Conservation (phyloP, 1,140 invertebrate species). For the Zaprionus nigranus region DNA sequence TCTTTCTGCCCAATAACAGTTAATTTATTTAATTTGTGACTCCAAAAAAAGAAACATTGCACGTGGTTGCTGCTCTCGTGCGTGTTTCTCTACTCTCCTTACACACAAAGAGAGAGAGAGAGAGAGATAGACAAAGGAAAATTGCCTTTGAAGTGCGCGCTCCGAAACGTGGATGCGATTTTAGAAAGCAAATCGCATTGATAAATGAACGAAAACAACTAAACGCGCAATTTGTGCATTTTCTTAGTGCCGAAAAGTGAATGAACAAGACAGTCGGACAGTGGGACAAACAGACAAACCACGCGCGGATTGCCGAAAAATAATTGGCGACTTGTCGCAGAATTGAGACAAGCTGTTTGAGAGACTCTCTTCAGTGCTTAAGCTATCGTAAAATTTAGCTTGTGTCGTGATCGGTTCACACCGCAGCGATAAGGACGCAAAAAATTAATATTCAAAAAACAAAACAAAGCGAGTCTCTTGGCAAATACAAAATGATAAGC, state of each 20-base stretch:
- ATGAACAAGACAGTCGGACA: slow-evolving; percentile 15
- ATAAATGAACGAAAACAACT: slow-evolving; percentile 31
- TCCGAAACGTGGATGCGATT: slow-evolving; percentile 34
- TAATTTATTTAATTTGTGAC: slow-evolving; percentile 58
- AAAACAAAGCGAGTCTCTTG: not conserved
- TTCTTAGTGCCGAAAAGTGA: slow-evolving; percentile 13
- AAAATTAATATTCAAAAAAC: slow-evolving; percentile 2
- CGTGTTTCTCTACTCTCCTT: slow-evolving; percentile 8
- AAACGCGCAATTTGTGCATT: slow-evolving; percentile 54
- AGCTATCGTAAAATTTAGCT: not conserved
- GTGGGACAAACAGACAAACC: no score
- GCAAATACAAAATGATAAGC: not conserved
- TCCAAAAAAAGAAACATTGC: slow-evolving; percentile 27
- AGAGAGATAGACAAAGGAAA: slow-evolving; percentile 35
- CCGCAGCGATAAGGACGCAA: slow-evolving; percentile 28
- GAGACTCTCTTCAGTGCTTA: not conserved
- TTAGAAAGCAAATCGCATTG: slow-evolving; percentile 63
- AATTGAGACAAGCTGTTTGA: not conserved
- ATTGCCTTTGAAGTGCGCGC: slow-evolving; percentile 45
- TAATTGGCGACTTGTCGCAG: slow-evolving; percentile 7
- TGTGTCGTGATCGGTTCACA: slow-evolving; percentile 15
- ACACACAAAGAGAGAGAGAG: not conserved
- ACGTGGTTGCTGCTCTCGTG: slow-evolving; percentile 13
- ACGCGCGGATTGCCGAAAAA: slow-evolving; percentile 11
- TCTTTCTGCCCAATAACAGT: slow-evolving; percentile 40